phyloP scores from a whole-genome alignment of 2,113 vertebrate genomes.

The Accipiter virgatus region DNA sequence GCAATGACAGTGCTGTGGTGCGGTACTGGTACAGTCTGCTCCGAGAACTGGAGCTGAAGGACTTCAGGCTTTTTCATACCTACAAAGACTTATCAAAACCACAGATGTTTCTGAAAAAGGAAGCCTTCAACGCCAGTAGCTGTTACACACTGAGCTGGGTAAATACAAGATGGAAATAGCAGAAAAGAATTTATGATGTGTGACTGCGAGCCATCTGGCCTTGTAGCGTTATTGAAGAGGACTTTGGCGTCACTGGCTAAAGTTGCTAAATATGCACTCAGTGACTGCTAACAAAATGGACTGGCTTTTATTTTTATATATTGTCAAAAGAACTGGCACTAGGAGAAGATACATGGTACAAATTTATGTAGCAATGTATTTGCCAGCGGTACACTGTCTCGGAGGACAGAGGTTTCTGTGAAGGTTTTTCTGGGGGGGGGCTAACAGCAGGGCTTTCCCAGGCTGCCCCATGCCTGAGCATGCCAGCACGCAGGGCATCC shows the following conservation, averaged over 20 bases:
- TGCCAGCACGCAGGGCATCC: background rate
- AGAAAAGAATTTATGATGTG: background rate
- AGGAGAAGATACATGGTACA: background rate
- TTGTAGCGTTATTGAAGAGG: background rate
- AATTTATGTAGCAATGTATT: background rate
- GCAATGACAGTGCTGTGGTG: slow-evolving; percentile 87
- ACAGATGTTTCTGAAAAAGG: slow-evolving; percentile 86
- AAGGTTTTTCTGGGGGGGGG: background rate
- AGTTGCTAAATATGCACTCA: background rate
- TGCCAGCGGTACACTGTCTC: background rate
- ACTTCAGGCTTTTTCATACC: slow-evolving; percentile 88
- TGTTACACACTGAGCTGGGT: slow-evolving; percentile 90
- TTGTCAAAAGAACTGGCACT: background rate
- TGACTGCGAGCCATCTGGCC: background rate
- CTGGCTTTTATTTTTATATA: background rate
- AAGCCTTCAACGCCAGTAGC: slow-evolving; percentile 89
- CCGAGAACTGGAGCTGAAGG: slow-evolving; percentile 84
- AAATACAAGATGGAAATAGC: slow-evolving; percentile 84
- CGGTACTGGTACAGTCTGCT: slow-evolving; percentile 96
- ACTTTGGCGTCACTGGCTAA: background rate
- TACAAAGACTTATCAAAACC: slow-evolving; percentile 84
- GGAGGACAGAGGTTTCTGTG: background rate
- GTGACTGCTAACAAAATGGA: background rate
- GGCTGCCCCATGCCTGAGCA: rapidly evolving
- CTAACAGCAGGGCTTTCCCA: rapidly evolving